phyloP scores from a whole-genome alignment of 2,113 vertebrate species.

The Oxyura jamaicensis region DNA sequence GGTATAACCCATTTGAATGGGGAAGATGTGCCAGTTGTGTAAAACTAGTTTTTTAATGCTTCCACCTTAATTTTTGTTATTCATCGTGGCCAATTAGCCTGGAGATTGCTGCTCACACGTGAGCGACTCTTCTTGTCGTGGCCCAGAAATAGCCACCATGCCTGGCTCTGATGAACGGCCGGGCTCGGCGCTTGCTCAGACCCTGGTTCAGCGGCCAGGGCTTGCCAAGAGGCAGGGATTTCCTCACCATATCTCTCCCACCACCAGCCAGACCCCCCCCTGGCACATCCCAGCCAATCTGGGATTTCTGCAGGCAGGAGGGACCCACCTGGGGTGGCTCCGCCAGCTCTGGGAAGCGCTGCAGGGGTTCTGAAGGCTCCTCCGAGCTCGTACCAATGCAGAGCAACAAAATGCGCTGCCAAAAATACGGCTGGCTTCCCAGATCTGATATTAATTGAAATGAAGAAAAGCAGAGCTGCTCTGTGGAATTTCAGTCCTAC shows the following conservation, averaged over 20 bases:
- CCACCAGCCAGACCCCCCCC: not conserved
- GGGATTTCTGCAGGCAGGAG: not conserved
- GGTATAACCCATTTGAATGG: conserved; percentile 39
- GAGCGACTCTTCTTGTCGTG: not conserved
- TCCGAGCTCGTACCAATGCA: not conserved
- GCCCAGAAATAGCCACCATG: not conserved
- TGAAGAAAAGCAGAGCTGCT: not conserved
- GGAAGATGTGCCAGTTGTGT: conserved; percentile 23
- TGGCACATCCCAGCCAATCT: not conserved
- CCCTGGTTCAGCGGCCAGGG: not conserved
- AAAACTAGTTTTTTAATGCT: conserved; percentile 22
- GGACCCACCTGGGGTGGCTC: not conserved
- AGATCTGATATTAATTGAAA: not conserved
- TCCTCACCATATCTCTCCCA: fast-evolving
- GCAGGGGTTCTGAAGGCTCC: not conserved
- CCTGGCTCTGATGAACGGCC: fast-evolving
- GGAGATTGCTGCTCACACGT: not conserved
- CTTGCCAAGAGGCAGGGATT: not conserved
- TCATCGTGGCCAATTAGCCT: not conserved
- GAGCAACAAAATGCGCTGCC: not conserved
- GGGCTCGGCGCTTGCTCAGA: not conserved
- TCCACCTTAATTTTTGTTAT: conserved; percentile 13
- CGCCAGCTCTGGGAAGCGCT: not conserved
- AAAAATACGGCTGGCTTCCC: not conserved
- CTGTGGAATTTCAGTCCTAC: not conserved